These are phyloP conservation scores for Gila orcuttii DNA, from an alignment of 2,113 vertebrate species.

Conservation along the genomic window DNA sequence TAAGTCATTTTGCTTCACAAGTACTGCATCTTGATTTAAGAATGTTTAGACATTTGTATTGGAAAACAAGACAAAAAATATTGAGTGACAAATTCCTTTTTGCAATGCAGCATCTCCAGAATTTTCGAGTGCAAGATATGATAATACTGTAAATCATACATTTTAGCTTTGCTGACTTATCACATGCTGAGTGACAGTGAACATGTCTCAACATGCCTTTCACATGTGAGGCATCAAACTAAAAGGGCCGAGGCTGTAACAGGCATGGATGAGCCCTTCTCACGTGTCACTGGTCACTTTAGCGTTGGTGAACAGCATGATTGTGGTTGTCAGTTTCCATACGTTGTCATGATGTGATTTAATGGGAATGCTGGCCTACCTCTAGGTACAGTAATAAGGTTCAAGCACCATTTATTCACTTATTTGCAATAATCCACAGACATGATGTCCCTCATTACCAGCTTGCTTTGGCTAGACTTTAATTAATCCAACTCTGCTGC, in stretches of 20 bases:
- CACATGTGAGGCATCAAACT: not conserved
- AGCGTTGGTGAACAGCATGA: not conserved
- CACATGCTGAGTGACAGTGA: not conserved
- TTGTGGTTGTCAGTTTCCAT: not conserved
- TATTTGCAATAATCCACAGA: too few relatives aligned
- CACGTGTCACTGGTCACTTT: not conserved
- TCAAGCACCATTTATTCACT: too few relatives aligned
- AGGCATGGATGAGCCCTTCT: not conserved
- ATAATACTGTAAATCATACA: not conserved
- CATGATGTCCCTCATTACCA: too few relatives aligned
- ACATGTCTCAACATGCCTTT: not conserved
- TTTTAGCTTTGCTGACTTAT: not conserved
- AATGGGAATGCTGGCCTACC: not conserved
- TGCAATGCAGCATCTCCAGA: not conserved
- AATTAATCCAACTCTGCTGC: too few relatives aligned
- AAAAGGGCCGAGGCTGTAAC: not conserved
- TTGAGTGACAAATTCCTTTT: not conserved
- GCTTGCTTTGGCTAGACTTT: too few relatives aligned
- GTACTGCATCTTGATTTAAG: not conserved
- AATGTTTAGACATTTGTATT: not conserved
- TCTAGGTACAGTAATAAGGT: not conserved
- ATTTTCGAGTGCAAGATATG: not conserved
- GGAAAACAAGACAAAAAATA: not conserved
- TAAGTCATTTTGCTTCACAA: not conserved
- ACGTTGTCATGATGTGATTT: not conserved